These are phyloP conservation scores for Ondatra zibethicus DNA, from an alignment of 2,113 vertebrate genomes.

Conservation along the genomic window DNA sequence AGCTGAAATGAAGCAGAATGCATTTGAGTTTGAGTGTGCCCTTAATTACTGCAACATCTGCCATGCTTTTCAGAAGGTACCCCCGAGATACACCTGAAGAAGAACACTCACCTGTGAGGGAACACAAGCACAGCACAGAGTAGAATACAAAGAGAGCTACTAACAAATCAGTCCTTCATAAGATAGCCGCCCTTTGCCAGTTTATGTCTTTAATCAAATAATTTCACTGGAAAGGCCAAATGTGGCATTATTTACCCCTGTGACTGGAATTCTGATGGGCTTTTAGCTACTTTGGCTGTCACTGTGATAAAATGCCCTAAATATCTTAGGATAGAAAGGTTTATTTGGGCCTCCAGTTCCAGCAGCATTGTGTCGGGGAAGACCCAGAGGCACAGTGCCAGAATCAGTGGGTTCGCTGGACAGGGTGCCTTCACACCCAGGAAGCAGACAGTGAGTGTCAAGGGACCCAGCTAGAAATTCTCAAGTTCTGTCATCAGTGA, in stretches of 20 bases:
- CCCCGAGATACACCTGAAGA: not conserved
- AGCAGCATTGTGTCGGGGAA: fast-evolving
- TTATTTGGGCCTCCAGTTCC: not conserved
- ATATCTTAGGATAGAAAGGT: no score
- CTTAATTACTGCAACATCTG: constrained; percentile 45
- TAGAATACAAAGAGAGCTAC: not conserved
- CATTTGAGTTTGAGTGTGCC: not conserved
- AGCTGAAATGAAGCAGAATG: not conserved
- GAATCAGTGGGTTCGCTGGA: not conserved
- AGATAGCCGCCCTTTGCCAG: not conserved
- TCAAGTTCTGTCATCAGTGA: not conserved
- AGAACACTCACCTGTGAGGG: not conserved
- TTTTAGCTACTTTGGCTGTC: not conserved
- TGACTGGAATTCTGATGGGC: no score
- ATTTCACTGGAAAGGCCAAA: not conserved
- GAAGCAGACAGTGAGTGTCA: not conserved
- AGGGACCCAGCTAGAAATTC: not conserved
- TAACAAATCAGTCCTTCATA: constrained; percentile 26
- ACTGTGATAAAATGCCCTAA: not conserved
- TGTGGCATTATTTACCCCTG: not conserved
- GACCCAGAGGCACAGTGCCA: no score
- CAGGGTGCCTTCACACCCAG: not conserved
- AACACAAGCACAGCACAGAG: not conserved
- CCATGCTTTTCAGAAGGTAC: not conserved
- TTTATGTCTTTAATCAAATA: constrained; percentile 6